phyloP scores from a whole-genome alignment of 2,888 invertebrate genomes.

The Netelia inedita region DNA sequence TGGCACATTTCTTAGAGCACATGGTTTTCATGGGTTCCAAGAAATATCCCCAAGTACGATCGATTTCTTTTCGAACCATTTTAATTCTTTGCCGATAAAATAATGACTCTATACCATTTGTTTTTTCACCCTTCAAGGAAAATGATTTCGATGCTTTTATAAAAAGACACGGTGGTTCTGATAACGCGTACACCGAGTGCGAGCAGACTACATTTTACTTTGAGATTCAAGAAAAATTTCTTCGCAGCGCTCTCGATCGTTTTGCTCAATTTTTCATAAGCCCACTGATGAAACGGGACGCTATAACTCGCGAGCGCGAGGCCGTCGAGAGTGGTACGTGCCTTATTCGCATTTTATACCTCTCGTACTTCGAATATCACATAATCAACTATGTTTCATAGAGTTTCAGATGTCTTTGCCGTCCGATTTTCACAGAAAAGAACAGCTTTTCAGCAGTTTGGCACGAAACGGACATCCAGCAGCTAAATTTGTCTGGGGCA shows the following conservation, averaged over 20 bases:
- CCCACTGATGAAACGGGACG: slow-evolving; percentile 93
- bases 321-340: slow-evolving; percentile 93
- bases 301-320: slow-evolving; percentile 94
- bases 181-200: slow-evolving; percentile 95
- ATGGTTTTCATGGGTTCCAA: slow-evolving; percentile 98
- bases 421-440: slow-evolving; percentile 91
- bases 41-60: slow-evolving; percentile 92
- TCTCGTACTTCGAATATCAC: background rate
- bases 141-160: slow-evolving; percentile 83
- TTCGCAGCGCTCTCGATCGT: slow-evolving; percentile 92
- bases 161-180: slow-evolving; percentile 93
- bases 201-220: slow-evolving; percentile 96
- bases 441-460: slow-evolving; percentile 91
- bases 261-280: slow-evolving; percentile 96
- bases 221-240: slow-evolving; percentile 93
- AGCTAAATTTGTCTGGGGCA: slow-evolving; percentile 95
- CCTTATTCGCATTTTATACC: background rate
- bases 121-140: slow-evolving; percentile 72
- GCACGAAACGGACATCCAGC: slow-evolving; percentile 90
- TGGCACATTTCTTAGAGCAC: slow-evolving; percentile 95
- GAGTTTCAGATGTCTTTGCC: slow-evolving; percentile 94
- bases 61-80: slow-evolving; percentile 84
- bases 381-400: slow-evolving; percentile 77
- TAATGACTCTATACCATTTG: too few species aligned
- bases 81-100: slow-evolving; percentile 87